Evolutionary conservation across 2,888 invertebrate genomes (phyloP).

Genomic region (Aquatica leii): DNA sequence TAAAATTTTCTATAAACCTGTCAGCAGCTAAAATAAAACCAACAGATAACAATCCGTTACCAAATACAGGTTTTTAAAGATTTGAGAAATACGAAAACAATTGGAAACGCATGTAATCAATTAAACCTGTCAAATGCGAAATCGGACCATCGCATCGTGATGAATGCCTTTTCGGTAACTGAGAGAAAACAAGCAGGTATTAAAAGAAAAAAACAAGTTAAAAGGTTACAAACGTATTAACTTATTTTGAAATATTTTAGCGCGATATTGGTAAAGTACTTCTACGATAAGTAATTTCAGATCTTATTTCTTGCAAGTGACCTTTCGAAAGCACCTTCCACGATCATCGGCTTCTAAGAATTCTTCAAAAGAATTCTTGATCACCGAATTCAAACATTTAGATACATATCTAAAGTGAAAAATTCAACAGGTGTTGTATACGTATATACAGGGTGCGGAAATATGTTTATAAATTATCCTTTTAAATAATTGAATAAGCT

Average conservation of each 20-base stretch:
- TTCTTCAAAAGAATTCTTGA: slow-evolving; percentile 12
- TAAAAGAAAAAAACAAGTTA: too few species aligned
- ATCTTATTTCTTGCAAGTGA: slow-evolving; percentile 5
- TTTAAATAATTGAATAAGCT: slow-evolving; percentile 11
- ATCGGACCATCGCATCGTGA: slow-evolving; percentile 1
- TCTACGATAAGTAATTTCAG: too few species aligned
- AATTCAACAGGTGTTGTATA: slow-evolving; percentile 12
- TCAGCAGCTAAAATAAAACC: neutral
- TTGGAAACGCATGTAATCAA: slow-evolving; percentile 5
- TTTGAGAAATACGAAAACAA: slow-evolving; percentile 10
- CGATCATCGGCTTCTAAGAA: slow-evolving; percentile 8
- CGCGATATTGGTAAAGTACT: too few species aligned
- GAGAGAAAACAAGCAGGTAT: slow-evolving; percentile 7
- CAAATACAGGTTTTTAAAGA: slow-evolving; percentile 5
- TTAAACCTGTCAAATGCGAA: slow-evolving; percentile 9
- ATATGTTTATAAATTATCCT: slow-evolving; percentile 3
- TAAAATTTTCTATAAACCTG: too few species aligned
- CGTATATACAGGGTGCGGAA: slow-evolving; percentile 11
- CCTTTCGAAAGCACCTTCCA: slow-evolving; percentile 8
- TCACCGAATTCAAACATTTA: slow-evolving; percentile 14
- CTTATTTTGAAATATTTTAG: too few species aligned
- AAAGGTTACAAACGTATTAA: too few species aligned
- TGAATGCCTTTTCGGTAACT: slow-evolving; percentile 6
- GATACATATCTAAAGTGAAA: slow-evolving; percentile 12
- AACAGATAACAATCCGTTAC: neutral